Evolutionary conservation across 2,888 invertebrate genomes (phyloP).

Genomic region (Rhabditophanes sp.): DNA sequence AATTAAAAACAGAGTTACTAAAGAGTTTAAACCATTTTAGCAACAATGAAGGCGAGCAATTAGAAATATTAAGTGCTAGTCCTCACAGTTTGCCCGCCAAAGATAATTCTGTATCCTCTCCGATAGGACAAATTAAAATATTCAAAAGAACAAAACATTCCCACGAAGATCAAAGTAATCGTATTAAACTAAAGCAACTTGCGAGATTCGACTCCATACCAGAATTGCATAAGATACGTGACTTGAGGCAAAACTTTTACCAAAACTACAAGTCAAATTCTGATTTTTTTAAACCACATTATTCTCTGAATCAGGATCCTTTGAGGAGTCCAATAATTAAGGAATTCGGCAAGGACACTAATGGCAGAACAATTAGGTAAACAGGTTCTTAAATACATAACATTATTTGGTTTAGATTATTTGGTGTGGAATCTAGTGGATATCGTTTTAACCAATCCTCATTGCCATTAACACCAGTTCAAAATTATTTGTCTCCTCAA

Average conservation of each 20-base stretch:
- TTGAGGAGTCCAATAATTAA: slow-evolving; percentile 8
- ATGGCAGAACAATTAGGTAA: slow-evolving; percentile 7
- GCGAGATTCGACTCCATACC: slow-evolving; percentile 2
- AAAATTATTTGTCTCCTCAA: neutral
- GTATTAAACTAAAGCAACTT: slow-evolving; percentile 2
- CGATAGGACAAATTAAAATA: slow-evolving; percentile 4
- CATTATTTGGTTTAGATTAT: slow-evolving; percentile 6
- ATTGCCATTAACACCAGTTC: slow-evolving; percentile 3
- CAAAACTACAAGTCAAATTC: slow-evolving; percentile 28
- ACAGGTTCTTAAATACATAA: too few relatives aligned
- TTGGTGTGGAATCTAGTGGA: slow-evolving; percentile 8
- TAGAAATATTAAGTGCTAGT: slow-evolving; percentile 2
- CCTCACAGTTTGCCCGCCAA: too few relatives aligned
- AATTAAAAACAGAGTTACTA: too few relatives aligned
- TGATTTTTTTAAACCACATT: too few relatives aligned
- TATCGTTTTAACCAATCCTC: slow-evolving; percentile 8
- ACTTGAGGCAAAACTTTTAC: slow-evolving; percentile 29
- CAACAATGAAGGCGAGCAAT: slow-evolving; percentile 5
- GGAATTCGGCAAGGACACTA: slow-evolving; percentile 8
- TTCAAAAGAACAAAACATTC: too few relatives aligned
- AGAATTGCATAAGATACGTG: slow-evolving; percentile 15
- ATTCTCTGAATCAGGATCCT: too few relatives aligned
- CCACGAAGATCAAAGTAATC: too few relatives aligned
- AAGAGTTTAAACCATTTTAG: too few relatives aligned
- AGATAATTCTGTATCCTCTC: slow-evolving; percentile 1